Base-by-base conservation (phyloP, 2,888 invertebrate species). In the Apotomis turbidana region DNA sequence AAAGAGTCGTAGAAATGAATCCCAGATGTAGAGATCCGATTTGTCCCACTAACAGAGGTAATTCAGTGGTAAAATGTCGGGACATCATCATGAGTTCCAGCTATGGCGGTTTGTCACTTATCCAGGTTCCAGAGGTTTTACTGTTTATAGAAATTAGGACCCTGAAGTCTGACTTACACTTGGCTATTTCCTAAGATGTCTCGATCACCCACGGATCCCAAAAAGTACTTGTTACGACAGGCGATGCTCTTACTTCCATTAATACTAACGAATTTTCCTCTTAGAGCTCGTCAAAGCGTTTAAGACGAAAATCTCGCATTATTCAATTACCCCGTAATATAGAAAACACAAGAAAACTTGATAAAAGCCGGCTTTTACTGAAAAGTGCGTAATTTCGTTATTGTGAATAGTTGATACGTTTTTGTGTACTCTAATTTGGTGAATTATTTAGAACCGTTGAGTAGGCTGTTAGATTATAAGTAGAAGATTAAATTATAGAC, bases 321-420 rank as follows among this genome's bases (percentile, higher is more conserved):
- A 67, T 36, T 15, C 36, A 36, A 66, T 66, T 66, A 57, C 57
- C 36, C 4, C 9, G 36, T 67, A 49, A 58, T 49, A 57, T 15
- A 41, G 49, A 58, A 67, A 57, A 51, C 15, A 52, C 10, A 54
- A 44, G 60, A 54, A 10, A 54, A 68, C n/a, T 8, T 46, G 60
- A 54, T 68, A 60, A 68, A 54, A 12, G 4, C 12, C 15, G 5
- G 68, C 68, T 68, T 60, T 68, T 68, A 60, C 52, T 68, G 27
- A 12, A 54, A 60, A 68, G 44, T 54, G 27, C 44, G n/a, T 54
- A 68, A 68, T 13, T 9, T 12, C 12, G 52, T 68, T 59, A 59
- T 51, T 27, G 4, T 60, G 27, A n/a, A 60, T 68, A 59, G 49
- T 59, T 57, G 10, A 54, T 52, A n/a, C 41, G 9, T 27, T 54